A percentile compares a stretch with the other conserved stretches of the same genome.
phyloP scores from a whole-genome alignment of 2,888 invertebrate species.

The Heliconius ismenius region DNA sequence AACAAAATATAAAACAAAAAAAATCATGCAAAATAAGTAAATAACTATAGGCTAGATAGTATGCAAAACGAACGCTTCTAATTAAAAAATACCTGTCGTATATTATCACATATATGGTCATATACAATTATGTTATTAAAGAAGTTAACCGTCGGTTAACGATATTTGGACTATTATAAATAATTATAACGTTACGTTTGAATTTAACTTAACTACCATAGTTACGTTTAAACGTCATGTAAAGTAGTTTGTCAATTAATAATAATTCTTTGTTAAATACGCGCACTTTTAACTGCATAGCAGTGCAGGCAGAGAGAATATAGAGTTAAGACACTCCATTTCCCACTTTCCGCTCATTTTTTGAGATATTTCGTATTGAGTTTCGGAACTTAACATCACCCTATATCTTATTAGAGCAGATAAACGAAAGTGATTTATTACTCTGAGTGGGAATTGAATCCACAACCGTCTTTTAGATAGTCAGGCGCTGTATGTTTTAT shows the following conservation, averaged over 20 bases:
- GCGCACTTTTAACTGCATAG: too few species aligned
- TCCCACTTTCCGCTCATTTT: neutral
- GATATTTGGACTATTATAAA: neutral
- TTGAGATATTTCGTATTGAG: neutral
- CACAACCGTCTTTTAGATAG: too few species aligned
- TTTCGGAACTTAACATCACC: too few species aligned
- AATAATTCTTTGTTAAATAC: too few species aligned
- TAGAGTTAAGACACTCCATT: too few species aligned
- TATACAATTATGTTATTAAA: conserved; percentile 14
- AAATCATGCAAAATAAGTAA: too few species aligned
- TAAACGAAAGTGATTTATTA: too few species aligned
- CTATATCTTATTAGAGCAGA: too few species aligned
- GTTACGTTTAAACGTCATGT: neutral
- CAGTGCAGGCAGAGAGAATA: too few species aligned
- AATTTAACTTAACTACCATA: neutral
- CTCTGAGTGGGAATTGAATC: too few species aligned
- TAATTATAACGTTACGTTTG: neutral
- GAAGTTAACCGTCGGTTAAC: conserved; percentile 3
- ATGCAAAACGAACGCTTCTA: neutral
- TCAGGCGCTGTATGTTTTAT: neutral
- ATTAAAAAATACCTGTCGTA: neutral
- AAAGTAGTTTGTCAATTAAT: neutral
- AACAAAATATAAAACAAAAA: too few species aligned
- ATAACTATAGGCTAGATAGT: neutral
- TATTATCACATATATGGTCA: neutral